A percentile compares a stretch with the other conserved stretches of the same genome.
Evolutionary conservation across 2,888 invertebrate species (phyloP).

Genomic region (Cantharis rustica): DNA sequence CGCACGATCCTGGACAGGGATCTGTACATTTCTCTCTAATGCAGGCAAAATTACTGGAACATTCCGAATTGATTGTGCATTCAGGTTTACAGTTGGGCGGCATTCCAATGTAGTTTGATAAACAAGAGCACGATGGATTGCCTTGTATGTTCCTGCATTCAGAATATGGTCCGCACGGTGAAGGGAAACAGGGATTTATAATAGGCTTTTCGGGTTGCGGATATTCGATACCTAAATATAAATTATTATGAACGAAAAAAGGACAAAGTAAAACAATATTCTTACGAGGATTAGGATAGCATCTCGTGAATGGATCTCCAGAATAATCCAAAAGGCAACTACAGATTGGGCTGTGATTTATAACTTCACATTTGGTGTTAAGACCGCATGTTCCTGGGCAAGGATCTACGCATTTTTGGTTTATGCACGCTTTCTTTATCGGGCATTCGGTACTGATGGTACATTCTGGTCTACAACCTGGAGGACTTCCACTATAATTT

Average conservation of each 20-base stretch:
- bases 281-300: slow-evolving; percentile 54
- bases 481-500: slow-evolving; percentile 70
- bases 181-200: slow-evolving; percentile 60
- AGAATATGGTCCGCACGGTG: slow-evolving; percentile 65
- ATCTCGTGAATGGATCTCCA: slow-evolving; percentile 58
- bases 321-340: slow-evolving; percentile 65
- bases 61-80: slow-evolving; percentile 62
- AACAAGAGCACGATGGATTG: slow-evolving; percentile 61
- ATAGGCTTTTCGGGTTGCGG: slow-evolving; percentile 44
- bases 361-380: slow-evolving; percentile 71
- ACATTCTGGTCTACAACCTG: slow-evolving; percentile 71
- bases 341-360: slow-evolving; percentile 74
- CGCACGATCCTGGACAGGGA: slow-evolving; percentile 70
- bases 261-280: not conserved
- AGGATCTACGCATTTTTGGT: slow-evolving; percentile 73
- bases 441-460: slow-evolving; percentile 70
- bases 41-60: slow-evolving; percentile 60
- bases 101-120: slow-evolving; percentile 57
- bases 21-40: slow-evolving; percentile 64
- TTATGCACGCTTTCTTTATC: slow-evolving; percentile 66
- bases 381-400: slow-evolving; percentile 74
- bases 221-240: slow-evolving; percentile 37
- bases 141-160: slow-evolving; percentile 60
- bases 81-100: slow-evolving; percentile 63
- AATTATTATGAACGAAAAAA: slow-evolving; percentile 4